These are phyloP conservation scores for Pelodytes ibericus DNA, from an alignment of 2,797 vertebrate genomes.

Conservation along the genomic window DNA sequence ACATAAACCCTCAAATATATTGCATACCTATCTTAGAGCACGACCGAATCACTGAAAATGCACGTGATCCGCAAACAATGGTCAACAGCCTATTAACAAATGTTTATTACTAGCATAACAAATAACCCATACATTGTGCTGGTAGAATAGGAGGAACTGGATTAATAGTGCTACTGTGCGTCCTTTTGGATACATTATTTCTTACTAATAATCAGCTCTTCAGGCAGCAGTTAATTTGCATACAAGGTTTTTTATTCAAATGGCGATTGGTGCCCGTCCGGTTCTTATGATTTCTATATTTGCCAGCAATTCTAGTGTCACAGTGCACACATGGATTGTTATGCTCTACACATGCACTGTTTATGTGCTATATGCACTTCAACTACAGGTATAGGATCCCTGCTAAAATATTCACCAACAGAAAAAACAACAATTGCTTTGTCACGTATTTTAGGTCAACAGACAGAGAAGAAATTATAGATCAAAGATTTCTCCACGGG, in stretches of 20 bases:
- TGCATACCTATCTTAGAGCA: too few relatives aligned
- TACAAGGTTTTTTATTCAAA: neutral
- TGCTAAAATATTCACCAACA: neutral
- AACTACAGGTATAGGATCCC: neutral
- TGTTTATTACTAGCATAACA: neutral
- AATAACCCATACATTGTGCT: neutral
- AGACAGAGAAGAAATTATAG: slow-evolving; percentile 58
- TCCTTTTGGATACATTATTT: too few relatives aligned
- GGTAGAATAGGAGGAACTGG: neutral
- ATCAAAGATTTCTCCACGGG: slow-evolving; percentile 68
- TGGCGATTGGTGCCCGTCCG: too few relatives aligned
- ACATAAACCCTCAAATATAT: too few relatives aligned
- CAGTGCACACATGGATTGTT: neutral
- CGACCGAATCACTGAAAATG: too few relatives aligned
- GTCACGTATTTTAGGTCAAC: neutral
- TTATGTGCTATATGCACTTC: neutral
- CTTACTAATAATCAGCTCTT: too few relatives aligned
- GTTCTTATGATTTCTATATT: neutral
- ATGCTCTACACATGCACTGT: neutral
- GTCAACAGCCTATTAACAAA: neutral
- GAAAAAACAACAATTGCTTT: neutral
- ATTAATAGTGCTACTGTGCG: too few relatives aligned
- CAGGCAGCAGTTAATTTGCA: neutral
- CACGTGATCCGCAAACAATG: neutral
- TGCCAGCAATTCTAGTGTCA: neutral